phyloP scores from a whole-genome alignment of 1,140 invertebrate species.

The Phortica variegata region DNA sequence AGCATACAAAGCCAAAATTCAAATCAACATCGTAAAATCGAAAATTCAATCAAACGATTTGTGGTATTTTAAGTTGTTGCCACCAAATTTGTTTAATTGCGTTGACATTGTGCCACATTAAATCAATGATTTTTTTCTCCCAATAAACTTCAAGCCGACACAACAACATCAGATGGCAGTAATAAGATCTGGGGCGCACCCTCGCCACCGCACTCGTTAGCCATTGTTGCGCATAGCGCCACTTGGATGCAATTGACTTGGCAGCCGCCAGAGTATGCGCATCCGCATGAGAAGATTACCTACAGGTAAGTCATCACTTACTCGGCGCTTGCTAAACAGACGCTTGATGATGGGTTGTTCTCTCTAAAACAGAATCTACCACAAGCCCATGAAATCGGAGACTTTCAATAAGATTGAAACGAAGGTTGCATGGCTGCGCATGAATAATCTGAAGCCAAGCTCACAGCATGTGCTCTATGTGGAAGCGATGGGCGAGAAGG shows the following conservation, averaged over 20 bases:
- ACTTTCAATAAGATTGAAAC: slow-evolving; percentile 65
- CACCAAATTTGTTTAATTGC: slow-evolving; percentile 18
- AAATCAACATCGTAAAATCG: neutral
- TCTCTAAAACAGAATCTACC: slow-evolving; percentile 62
- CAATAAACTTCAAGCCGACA: slow-evolving; percentile 23
- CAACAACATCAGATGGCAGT: slow-evolving; percentile 2
- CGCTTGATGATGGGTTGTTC: too few relatives aligned
- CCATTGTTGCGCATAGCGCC: slow-evolving; percentile 73
- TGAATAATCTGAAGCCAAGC: slow-evolving; percentile 71
- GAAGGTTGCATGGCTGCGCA: slow-evolving; percentile 67
- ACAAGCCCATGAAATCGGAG: slow-evolving; percentile 65
- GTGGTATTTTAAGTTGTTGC: too few relatives aligned
- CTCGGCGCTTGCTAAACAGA: neutral
- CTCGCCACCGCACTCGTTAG: slow-evolving; percentile 74
- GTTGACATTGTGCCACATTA: neutral
- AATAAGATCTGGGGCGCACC: slow-evolving; percentile 64
- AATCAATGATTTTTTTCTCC: neutral
- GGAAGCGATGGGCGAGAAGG: slow-evolving; percentile 67
- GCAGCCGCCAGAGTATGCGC: slow-evolving; percentile 77
- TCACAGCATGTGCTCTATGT: slow-evolving; percentile 77
- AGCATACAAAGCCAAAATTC: slow-evolving; percentile 1
- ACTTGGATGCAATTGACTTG: slow-evolving; percentile 76
- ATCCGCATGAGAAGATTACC: slow-evolving; percentile 71
- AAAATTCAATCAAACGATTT: slow-evolving; percentile 2
- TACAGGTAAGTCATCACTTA: slow-evolving; percentile 64